Evolutionary conservation across 2,888 invertebrate genomes (phyloP).

Genomic region (Orthosia gothica): DNA sequence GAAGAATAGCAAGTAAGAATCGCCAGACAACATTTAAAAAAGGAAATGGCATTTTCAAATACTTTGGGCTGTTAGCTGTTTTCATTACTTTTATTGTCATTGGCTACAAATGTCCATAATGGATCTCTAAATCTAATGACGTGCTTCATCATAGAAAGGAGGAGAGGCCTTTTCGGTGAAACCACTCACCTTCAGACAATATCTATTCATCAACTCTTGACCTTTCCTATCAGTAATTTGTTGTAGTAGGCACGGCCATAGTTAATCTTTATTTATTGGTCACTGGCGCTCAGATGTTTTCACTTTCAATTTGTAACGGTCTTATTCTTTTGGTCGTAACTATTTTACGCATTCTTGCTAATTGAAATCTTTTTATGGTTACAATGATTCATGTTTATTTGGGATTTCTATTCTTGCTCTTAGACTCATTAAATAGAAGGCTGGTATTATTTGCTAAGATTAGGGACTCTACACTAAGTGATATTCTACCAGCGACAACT

Average conservation of each 20-base stretch:
- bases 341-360: background rate
- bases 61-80: too few species aligned
- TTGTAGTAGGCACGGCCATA: background rate
- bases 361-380: background rate
- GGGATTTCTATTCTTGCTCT: background rate
- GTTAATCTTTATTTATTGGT: conserved; percentile 25
- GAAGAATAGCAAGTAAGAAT: too few species aligned
- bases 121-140: background rate
- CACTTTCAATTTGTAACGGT: conserved; percentile 41
- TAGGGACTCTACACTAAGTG: too few species aligned
- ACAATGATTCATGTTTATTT: background rate
- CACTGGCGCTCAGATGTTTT: conserved; percentile 26
- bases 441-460: too few species aligned
- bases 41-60: too few species aligned
- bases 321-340: background rate
- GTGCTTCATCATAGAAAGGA: background rate
- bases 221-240: conserved; percentile 6
- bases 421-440: too few species aligned
- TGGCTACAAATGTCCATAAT: background rate
- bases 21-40: too few species aligned
- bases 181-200: background rate
- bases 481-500: too few species aligned
- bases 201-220: background rate
- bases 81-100: too few species aligned
- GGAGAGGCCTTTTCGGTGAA: background rate